A percentile compares a stretch with the other conserved stretches of the same genome.
These are phyloP conservation scores for Priocnemis perturbator DNA, from an alignment of 2,888 invertebrate genomes.

Conservation along the genomic window DNA sequence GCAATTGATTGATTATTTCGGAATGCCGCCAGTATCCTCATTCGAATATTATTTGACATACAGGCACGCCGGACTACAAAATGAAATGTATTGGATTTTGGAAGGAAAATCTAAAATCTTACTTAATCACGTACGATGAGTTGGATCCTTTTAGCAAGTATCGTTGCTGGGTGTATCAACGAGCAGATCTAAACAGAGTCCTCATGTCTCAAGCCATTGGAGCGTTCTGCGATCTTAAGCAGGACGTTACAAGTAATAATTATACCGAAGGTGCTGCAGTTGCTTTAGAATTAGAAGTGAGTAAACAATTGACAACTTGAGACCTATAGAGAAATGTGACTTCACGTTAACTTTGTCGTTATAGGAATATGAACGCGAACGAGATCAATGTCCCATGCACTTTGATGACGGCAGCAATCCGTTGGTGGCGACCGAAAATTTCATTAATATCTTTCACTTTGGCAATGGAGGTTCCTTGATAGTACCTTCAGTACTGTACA, in stretches of 20 bases:
- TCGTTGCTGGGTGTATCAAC: constrained; percentile 98
- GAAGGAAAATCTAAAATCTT: constrained; percentile 98
- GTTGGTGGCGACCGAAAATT: constrained; percentile 85
- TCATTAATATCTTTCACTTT: constrained; percentile 84
- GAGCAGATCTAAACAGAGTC: constrained; percentile 93
- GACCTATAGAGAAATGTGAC: not conserved
- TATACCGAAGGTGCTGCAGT: constrained; percentile 95
- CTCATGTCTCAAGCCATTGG: constrained; percentile 91
- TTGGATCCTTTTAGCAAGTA: constrained; percentile 96
- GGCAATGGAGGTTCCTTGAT: constrained; percentile 63
- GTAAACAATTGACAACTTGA: too few species aligned
- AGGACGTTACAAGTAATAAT: constrained; percentile 92
- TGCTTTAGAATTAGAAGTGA: constrained; percentile 88
- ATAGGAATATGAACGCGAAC: constrained; percentile 76
- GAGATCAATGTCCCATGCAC: constrained; percentile 97
- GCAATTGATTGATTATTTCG: not conserved
- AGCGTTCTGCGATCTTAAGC: constrained; percentile 91
- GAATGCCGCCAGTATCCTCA: not conserved
- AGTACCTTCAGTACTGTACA: too few species aligned
- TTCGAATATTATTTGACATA: constrained; percentile 5
- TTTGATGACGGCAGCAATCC: constrained; percentile 96
- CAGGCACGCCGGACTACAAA: constrained; percentile 93
- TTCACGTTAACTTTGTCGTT: constrained; percentile 1
- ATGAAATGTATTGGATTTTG: constrained; percentile 98
- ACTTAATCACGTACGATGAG: constrained; percentile 96